A percentile compares a stretch with the other conserved stretches of the same genome.
Conservation (phyloP, 2,113 vertebrate species). For the Speoplatyrhinus poulsoni region DNA sequence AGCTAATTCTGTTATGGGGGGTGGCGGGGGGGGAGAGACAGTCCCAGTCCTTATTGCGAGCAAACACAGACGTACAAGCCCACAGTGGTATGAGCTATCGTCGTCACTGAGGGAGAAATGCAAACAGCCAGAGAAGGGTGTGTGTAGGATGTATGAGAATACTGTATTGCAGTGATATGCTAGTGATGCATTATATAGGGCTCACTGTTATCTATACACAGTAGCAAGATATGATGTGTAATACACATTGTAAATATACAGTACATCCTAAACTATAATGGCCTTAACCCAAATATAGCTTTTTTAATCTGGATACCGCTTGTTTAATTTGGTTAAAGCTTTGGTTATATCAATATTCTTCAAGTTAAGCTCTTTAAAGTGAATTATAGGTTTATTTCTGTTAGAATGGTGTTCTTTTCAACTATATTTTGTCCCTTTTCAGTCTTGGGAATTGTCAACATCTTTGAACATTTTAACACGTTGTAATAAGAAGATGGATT, state of each 20-base stretch:
- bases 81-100: constrained; percentile 27
- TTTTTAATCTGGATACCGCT: no score
- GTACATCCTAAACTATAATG: no score
- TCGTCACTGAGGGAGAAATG: constrained; percentile 43
- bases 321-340: no score
- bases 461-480: no score
- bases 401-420: no score
- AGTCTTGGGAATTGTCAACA: no score
- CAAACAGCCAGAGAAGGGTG: constrained; percentile 16
- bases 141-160: constrained; percentile 55
- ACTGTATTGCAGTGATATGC: constrained; percentile 20
- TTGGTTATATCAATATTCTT: not conserved
- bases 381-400: no score
- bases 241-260: not conserved
- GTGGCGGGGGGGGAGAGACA: constrained; percentile 22
- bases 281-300: no score
- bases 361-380: not conserved
- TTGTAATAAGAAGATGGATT: no score
- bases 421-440: no score
- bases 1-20: constrained; percentile 49
- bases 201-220: constrained; percentile 26
- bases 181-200: constrained; percentile 33
- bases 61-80: constrained; percentile 9
- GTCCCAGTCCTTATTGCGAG: constrained; percentile 31
- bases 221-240: not conserved